A percentile compares a stretch with the other conserved stretches of the same genome.
phyloP scores from a whole-genome alignment of 2,797 vertebrate species.

The Notoglanidium macrostoma region DNA sequence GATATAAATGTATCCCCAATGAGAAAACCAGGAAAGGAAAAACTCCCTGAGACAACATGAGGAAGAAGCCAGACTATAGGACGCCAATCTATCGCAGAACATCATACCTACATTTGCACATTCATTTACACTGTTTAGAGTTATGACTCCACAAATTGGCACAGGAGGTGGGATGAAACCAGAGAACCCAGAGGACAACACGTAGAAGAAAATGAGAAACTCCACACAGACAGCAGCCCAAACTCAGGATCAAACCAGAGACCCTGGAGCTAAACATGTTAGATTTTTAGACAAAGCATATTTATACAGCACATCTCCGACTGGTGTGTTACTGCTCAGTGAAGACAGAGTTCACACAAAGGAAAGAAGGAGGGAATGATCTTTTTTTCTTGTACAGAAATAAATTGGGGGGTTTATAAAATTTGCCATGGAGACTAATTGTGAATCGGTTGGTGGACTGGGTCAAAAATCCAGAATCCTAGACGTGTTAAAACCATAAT shows the following conservation, averaged over 20 bases:
- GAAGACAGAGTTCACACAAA: neutral
- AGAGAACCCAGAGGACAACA: neutral
- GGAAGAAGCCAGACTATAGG: neutral
- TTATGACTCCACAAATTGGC: neutral
- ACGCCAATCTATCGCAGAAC: neutral
- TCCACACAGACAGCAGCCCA: neutral
- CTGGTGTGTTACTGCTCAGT: neutral
- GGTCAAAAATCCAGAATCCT: neutral
- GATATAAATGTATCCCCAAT: neutral
- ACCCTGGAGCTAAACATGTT: neutral
- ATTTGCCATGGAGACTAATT: neutral
- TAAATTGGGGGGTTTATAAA: neutral
- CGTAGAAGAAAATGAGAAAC: neutral
- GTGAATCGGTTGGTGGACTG: neutral
- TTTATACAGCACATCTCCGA: neutral
- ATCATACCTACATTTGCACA: neutral
- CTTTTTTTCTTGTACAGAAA: neutral
- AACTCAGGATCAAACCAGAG: too few species aligned
- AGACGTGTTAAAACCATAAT: neutral
- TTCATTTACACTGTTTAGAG: neutral
- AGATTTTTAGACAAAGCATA: neutral
- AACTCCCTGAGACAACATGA: neutral
- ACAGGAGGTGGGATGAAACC: neutral
- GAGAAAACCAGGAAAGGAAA: neutral
- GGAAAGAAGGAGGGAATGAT: neutral